Conservation (phyloP, 2,797 vertebrate genomes). For the Paedocypris micromegethes region DNA sequence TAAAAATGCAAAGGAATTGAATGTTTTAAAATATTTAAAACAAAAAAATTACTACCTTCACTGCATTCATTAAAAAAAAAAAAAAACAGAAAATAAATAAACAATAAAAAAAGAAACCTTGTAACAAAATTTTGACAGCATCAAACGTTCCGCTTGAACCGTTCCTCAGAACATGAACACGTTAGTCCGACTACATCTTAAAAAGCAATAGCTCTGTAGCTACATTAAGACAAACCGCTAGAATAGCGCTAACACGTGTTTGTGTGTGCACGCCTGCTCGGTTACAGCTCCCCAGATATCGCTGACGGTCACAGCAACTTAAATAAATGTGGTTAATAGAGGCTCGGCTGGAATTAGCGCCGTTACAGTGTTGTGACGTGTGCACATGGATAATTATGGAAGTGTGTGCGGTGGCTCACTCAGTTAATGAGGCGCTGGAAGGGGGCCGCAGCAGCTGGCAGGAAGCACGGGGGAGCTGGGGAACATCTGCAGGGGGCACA, state of each 20-base stretch:
- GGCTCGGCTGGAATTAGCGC: constrained; percentile 18
- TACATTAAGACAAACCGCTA: no score
- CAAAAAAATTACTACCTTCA: no score
- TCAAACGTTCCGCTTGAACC: no score
- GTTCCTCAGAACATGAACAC: no score
- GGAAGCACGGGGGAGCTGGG: constrained; percentile 84
- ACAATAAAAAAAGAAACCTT: no score
- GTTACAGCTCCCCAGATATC: constrained; percentile 6
- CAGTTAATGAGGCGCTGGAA: constrained; percentile 91
- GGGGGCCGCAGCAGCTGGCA: constrained; percentile 91
- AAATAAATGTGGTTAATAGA: constrained; percentile 32
- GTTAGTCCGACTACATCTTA: no score
- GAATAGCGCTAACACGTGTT: constrained; percentile 14
- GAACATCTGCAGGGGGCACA: constrained; percentile 88
- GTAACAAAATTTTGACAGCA: no score
- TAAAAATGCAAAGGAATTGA: no score
- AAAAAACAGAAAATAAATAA: no score
- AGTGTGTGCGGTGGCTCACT: constrained; percentile 84
- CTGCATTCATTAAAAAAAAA: no score
- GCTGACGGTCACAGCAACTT: constrained; percentile 16
- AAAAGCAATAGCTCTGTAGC: no score
- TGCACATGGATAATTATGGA: constrained; percentile 75
- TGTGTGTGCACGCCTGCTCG: constrained; percentile 59
- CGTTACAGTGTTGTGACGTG: constrained; percentile 35
- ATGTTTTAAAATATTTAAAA: no score